Base-by-base conservation (phyloP, 2,888 invertebrate species). In the Metacarcinus magister region DNA sequence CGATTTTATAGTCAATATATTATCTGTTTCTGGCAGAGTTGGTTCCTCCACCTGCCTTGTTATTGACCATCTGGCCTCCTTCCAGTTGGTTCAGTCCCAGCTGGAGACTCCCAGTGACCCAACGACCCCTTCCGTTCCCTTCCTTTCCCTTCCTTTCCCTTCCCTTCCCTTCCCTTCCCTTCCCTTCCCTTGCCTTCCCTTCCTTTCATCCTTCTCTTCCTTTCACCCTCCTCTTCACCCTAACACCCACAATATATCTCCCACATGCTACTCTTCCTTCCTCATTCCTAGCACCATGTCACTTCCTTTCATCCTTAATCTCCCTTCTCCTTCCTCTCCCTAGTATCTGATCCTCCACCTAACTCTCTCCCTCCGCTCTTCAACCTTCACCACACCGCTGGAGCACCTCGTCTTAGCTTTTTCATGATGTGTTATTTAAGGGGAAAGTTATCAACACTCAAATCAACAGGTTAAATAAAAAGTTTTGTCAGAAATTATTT, bases 1-100 rank as follows among this genome's bases (percentile, higher is more conserved):
- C 46, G 48, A 44, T 91, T 46, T 91, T 43, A 44, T 16, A 93
- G 54, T 19, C 60, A 93, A 60, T 60, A 60, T 46, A 39, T 44
- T 23, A 48, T 95, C 67, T 82, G 82, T 82, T 82, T 82, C 82
- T 82, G 82, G 82, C 82, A 82, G 82, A 4, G 82, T 82, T 32
- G 82, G 82, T 82, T 23, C 32, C 32, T 28, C 82, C 82, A 82
- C 82, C 82, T 82, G 82, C 82, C 32, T 7, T 0, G 82, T 82
- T 82, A 82, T 82, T 28, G 82, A 82, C 82, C 82, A 82, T 32
- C 82, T 82, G 82, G 82, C 5, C 0, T 7, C 82, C 32, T 82
- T 82, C 82, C 82, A 82, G 82, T 32, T 82, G 82, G 82, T 5
- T 7, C 82, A 82, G 82, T 19, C 28, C 82, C 82, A 82, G 82